Evolutionary conservation across 2,797 vertebrate species (phyloP).

Genomic region (Oreochromis mossambicus): DNA sequence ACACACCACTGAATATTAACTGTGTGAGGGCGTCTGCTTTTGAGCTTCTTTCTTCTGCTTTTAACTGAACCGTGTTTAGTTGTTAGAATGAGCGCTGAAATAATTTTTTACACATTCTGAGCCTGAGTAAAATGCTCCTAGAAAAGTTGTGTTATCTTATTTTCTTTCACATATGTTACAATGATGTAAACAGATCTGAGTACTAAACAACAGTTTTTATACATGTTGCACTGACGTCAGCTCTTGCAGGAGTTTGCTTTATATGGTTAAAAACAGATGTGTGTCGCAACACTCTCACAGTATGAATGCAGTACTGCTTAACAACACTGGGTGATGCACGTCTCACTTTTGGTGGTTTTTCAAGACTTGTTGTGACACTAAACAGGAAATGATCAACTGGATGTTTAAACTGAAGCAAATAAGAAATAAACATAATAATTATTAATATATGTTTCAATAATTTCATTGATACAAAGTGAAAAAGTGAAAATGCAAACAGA

Average conservation of each 20-base stretch:
- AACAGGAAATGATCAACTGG: no score
- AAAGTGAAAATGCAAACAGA: no score
- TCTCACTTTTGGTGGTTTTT: no score
- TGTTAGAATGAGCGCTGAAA: neutral
- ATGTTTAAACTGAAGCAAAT: no score
- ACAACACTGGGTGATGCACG: no score
- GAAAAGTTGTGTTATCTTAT: neutral
- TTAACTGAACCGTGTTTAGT: neutral
- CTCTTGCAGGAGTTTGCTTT: accelerated
- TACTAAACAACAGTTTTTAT: neutral
- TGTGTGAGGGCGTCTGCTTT: accelerated
- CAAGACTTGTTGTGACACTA: no score
- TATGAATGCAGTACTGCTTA: no score
- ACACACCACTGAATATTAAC: neutral
- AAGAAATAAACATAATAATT: no score
- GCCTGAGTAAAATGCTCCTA: neutral
- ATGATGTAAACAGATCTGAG: neutral
- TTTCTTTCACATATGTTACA: neutral
- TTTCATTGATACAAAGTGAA: no score
- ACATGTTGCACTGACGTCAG: neutral
- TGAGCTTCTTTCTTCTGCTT: accelerated
- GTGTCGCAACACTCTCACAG: no score
- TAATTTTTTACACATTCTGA: neutral
- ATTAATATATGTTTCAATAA: no score
- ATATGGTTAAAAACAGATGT: neutral